phyloP scores from a whole-genome alignment of 2,888 invertebrate species.

The Eilema sororculum region DNA sequence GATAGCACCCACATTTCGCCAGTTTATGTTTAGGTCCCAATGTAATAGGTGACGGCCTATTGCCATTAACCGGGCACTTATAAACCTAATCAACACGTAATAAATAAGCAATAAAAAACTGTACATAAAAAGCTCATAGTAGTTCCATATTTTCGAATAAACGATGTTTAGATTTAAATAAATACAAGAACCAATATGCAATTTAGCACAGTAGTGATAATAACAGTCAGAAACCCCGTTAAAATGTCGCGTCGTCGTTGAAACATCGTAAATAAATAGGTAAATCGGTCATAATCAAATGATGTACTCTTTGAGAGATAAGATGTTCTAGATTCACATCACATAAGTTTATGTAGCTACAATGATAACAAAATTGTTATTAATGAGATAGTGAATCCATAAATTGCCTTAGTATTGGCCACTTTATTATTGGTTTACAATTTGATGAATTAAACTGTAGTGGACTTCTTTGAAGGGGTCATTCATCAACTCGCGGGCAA shows the following conservation, averaged over 20 bases:
- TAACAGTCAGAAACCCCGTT: conserved; percentile 20
- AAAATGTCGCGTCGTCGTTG: conserved; percentile 27
- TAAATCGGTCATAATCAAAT: conserved; percentile 52
- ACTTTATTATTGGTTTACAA: conserved; percentile 32
- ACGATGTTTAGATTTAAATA: neutral
- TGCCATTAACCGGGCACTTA: no score
- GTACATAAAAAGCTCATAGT: conserved; percentile 13
- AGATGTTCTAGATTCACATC: conserved; percentile 60
- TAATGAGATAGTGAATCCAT: conserved; percentile 35
- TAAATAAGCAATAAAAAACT: neutral
- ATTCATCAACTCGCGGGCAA: no score
- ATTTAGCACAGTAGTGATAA: conserved; percentile 10
- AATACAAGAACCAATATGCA: conserved; percentile 9
- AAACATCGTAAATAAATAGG: conserved; percentile 38
- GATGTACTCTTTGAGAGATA: conserved; percentile 57
- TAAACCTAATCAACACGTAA: neutral
- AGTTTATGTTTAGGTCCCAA: no score
- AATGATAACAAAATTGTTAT: conserved; percentile 42
- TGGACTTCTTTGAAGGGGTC: neutral
- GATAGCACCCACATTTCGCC: no score
- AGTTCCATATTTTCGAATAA: neutral
- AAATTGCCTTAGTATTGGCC: conserved; percentile 30
- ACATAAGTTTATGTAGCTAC: conserved; percentile 32
- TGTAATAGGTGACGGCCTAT: no score
- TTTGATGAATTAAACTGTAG: conserved; percentile 17